Base-by-base conservation (phyloP, 2,888 invertebrate genomes). In the Melanotus villosus region DNA sequence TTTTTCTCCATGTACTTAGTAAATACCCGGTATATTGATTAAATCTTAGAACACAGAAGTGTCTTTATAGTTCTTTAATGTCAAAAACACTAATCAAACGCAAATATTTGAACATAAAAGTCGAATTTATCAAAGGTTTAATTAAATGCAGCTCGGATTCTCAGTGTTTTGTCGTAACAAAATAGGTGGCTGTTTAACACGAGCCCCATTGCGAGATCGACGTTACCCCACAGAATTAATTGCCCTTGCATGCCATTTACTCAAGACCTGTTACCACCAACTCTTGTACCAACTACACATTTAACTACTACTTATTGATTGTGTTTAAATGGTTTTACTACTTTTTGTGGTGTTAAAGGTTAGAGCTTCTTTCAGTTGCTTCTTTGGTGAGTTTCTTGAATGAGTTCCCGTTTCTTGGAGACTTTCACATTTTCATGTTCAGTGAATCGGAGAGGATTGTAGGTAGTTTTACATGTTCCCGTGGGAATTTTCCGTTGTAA, bases 191-290 rank as follows among this genome's bases (percentile, higher is more conserved):
- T 56, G 50, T 50, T 65, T 58, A 65, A 65, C 65, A 65, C 58
- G 65, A 65, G 58, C 65, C 65, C 65, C 65, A 65, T 59, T 58
- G 65, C 38, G 65, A 65, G 65, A 65, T 65, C 65, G 65, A 65
- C 65, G 58, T 65, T 65, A 65, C 65, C 65, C 65, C 65, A 65
- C 65, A 59, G 58, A 65, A 65, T 65, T 65, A 65, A 65, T 65
- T 65, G 65, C 65, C 65, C 58, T 65, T 30, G 65, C 65, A 65
- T 58, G 65, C 58, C 50, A 65, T 65, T 50, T 65, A 65, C 65
- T 58, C 36, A n/a, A 58, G 65, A 52, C 47, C 64, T 54, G 64
- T 64, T 64, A 64, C 64, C 64, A 64, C 64, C 58, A 65, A 59
- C 58, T 65, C 65, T 65, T 65, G 65, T 65, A 65, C 32, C 47